Conservation (phyloP, 2,888 invertebrate genomes). For the Drosophila lutescens region DNA sequence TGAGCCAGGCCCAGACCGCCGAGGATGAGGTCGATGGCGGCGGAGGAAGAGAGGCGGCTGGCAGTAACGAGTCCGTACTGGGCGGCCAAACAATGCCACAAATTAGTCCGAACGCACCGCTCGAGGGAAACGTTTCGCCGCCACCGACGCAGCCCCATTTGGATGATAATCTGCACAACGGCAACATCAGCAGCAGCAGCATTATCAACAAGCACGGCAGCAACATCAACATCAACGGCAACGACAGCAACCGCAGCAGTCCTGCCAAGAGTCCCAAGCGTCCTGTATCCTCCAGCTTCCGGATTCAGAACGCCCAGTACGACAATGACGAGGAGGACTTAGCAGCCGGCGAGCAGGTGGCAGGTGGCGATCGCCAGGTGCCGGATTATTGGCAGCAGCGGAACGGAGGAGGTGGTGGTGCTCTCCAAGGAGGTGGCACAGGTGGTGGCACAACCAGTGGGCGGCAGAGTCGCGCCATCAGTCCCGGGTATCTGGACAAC, state of each 20-base stretch:
- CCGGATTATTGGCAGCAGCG: conserved; percentile 80
- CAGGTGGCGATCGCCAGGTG: conserved; percentile 37
- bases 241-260: conserved; percentile 66
- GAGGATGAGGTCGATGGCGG: conserved; percentile 44
- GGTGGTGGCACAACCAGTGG: conserved; percentile 48
- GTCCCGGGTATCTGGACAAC: conserved; percentile 85
- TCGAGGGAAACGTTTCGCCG: conserved; percentile 81
- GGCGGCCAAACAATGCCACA: conserved; percentile 81
- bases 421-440: conserved; percentile 30
- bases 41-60: conserved; percentile 59
- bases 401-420: conserved; percentile 62
- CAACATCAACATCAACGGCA: conserved; percentile 39
- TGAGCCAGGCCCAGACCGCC: conserved; percentile 39
- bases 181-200: conserved; percentile 32
- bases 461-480: conserved; percentile 70
- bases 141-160: conserved; percentile 66
- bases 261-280: conserved; percentile 70
- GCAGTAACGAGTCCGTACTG: conserved; percentile 74
- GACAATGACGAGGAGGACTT: conserved; percentile 77
- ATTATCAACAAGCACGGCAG: conserved; percentile 37
- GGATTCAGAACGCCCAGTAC: conserved; percentile 53
- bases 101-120: conserved; percentile 83
- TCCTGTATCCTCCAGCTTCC: conserved; percentile 60
- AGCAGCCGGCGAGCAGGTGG: conserved; percentile 56
- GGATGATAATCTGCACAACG: conserved; percentile 67